Percentiles rank a stretch among this genome's conserved stretches.
phyloP scores from a whole-genome alignment of 2,888 invertebrate genomes.

The Sabatieria punctata region DNA sequence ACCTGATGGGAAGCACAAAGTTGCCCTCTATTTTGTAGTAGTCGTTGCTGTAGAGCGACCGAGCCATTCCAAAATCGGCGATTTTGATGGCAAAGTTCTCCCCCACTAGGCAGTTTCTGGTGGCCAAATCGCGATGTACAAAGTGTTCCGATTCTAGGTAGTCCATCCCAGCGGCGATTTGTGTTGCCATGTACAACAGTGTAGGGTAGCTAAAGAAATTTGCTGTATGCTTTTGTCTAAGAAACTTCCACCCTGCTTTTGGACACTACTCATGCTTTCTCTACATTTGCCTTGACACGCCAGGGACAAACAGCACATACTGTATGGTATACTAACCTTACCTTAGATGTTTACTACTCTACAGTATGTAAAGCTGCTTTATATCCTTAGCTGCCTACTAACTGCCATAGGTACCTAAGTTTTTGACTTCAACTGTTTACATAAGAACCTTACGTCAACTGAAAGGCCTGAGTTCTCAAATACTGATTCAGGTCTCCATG shows the following conservation, averaged over 20 bases:
- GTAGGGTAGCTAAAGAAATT: conserved; percentile 4
- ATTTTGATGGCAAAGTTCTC: conserved; percentile 49
- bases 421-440: too few species aligned
- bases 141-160: conserved; percentile 72
- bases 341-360: too few species aligned
- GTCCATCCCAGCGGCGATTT: conserved; percentile 74
- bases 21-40: conserved; percentile 65
- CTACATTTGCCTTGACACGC: not conserved
- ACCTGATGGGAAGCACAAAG: conserved; percentile 57
- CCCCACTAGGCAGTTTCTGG: conserved; percentile 68
- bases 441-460: not conserved
- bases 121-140: conserved; percentile 71
- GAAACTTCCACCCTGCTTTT: not conserved
- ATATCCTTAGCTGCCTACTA: too few species aligned
- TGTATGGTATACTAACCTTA: too few species aligned
- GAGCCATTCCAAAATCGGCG: conserved; percentile 66
- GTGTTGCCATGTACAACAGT: conserved; percentile 58
- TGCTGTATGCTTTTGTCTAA: not conserved
- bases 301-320: too few species aligned
- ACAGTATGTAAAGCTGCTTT: too few species aligned
- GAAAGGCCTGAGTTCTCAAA: conserved; percentile 40
- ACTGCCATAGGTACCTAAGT: too few species aligned
- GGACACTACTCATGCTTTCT: not conserved
- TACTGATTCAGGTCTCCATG: conserved; percentile 64
- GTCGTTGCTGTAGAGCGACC: conserved; percentile 57